These are phyloP conservation scores for Anser cygnoides DNA, from an alignment of 2,113 vertebrate genomes.

Conservation along the genomic window DNA sequence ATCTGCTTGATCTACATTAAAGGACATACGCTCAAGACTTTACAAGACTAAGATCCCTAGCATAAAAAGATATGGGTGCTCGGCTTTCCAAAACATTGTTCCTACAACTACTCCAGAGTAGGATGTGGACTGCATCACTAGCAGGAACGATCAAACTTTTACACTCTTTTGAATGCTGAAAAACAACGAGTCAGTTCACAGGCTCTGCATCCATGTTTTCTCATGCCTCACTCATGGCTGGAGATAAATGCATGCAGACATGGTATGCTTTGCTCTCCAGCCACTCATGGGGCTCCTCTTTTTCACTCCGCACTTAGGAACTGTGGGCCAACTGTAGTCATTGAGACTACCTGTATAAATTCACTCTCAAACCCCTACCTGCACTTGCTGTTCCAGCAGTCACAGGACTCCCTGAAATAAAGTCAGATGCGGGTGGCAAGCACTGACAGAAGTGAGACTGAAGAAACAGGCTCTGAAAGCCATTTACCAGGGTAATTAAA, in stretches of 20 bases:
- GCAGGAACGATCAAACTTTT: not conserved
- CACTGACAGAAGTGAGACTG: constrained; percentile 59
- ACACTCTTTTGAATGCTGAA: not conserved
- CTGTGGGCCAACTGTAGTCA: not conserved
- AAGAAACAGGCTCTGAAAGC: constrained; percentile 67
- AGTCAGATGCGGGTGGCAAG: not conserved
- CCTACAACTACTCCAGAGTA: not conserved
- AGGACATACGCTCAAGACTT: not conserved
- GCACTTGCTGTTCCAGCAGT: not conserved
- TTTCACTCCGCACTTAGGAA: not conserved
- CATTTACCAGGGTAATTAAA: constrained; percentile 57
- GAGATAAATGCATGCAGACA: not conserved
- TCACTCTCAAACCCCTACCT: not conserved
- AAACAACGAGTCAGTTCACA: not conserved
- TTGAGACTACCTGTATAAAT: not conserved
- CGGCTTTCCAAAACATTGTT: not conserved
- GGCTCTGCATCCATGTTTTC: not conserved
- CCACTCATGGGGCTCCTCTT: not conserved
- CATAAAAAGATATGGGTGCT: not conserved
- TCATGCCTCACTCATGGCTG: not conserved
- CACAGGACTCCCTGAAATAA: not conserved
- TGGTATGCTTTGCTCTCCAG: not conserved
- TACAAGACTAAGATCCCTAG: not conserved
- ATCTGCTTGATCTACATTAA: not conserved
- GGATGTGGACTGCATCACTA: not conserved